Evolutionary conservation across 2,888 invertebrate genomes (phyloP).

Genomic region (Leptopilina syphax): DNA sequence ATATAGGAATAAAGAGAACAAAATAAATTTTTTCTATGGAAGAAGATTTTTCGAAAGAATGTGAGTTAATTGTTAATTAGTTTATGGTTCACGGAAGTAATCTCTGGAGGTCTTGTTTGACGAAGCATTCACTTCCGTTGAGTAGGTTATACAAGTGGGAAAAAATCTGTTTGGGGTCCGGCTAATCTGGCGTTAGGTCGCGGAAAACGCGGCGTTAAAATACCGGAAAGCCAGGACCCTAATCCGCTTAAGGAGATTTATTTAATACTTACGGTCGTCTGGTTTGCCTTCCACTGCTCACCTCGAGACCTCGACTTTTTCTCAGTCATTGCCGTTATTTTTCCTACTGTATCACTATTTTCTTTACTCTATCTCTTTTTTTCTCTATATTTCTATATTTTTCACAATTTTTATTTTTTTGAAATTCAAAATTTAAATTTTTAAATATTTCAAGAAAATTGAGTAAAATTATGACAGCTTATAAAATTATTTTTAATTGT

Average conservation of each 20-base stretch:
- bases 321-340: constrained; percentile 46
- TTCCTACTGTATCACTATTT: no score
- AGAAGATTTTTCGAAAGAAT: no score
- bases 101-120: constrained; percentile 4
- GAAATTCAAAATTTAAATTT: no score
- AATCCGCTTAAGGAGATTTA: constrained; percentile 74
- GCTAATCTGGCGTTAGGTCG: constrained; percentile 69
- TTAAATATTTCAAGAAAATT: no score
- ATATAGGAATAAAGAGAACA: neutral
- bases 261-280: constrained; percentile 73
- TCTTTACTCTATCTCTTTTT: no score
- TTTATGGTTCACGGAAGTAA: neutral
- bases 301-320: constrained; percentile 54
- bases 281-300: constrained; percentile 63
- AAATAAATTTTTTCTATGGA: neutral
- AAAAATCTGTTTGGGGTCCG: constrained; percentile 70
- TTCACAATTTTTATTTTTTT: no score
- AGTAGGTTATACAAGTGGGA: constrained; percentile 46
- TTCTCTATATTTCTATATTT: no score
- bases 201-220: constrained; percentile 72
- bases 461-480: no score
- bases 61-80: no score
- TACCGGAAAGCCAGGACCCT: constrained; percentile 71
- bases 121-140: constrained; percentile 10
- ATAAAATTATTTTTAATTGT: no score